Evolutionary conservation across 2,888 invertebrate species (phyloP).

Genomic region (Polydrusus tereticollis): DNA sequence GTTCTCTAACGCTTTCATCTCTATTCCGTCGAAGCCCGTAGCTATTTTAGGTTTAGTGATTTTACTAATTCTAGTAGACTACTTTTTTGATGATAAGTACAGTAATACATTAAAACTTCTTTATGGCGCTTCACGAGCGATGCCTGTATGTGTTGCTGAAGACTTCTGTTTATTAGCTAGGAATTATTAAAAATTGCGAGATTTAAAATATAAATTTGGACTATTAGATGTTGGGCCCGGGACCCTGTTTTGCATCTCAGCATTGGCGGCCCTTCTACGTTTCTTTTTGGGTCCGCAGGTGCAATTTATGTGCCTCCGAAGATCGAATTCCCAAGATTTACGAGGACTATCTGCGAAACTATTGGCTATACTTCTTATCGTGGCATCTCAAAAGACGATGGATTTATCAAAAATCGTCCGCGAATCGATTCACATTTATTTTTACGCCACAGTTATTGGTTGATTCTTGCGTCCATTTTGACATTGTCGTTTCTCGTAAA

Average conservation of each 20-base stretch:
- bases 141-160: too few relatives aligned
- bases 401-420: conserved; percentile 66
- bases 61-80: too few relatives aligned
- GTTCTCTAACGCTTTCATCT: too few relatives aligned
- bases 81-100: too few relatives aligned
- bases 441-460: conserved; percentile 57
- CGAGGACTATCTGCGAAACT: conserved; percentile 66
- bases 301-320: conserved; percentile 68
- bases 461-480: conserved; percentile 49
- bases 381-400: conserved; percentile 65
- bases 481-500: conserved; percentile 28
- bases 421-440: conserved; percentile 64
- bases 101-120: not conserved
- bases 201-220: conserved; percentile 8
- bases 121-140: too few relatives aligned
- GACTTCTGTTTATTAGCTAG: not conserved
- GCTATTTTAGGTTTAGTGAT: too few relatives aligned
- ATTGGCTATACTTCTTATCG: conserved; percentile 67
- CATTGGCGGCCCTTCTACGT: conserved; percentile 35
- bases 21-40: too few relatives aligned
- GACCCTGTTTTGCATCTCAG: conserved; percentile 32
- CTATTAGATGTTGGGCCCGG: conserved; percentile 11
- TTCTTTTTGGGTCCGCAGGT: conserved; percentile 60
- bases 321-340: conserved; percentile 68
- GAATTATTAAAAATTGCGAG: not conserved